These are phyloP conservation scores for Bombus sylvicola DNA, from an alignment of 1,140 invertebrate genomes.

Conservation along the genomic window DNA sequence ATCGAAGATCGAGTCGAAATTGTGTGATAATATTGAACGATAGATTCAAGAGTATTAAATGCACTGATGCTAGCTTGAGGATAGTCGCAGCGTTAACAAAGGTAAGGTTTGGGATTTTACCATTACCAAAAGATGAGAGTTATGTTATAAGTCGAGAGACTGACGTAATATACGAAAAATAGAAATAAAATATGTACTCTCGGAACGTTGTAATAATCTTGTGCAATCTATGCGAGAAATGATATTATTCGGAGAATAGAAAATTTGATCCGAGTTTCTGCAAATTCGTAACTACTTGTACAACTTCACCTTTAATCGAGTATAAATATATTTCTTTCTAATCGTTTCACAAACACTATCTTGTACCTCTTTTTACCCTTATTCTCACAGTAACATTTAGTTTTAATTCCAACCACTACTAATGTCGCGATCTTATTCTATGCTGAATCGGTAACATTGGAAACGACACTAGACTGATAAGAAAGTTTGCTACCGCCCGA, in stretches of 20 bases:
- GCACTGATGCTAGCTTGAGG: not conserved
- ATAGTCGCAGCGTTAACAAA: not conserved
- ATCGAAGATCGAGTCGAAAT: too few species aligned
- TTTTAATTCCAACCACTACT: not conserved
- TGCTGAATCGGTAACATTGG: not conserved
- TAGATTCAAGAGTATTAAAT: not conserved
- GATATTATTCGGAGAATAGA: not conserved
- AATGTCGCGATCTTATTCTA: not conserved
- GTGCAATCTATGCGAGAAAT: not conserved
- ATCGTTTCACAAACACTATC: not conserved
- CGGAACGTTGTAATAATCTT: not conserved
- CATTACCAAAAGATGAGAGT: not conserved
- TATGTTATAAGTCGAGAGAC: not conserved
- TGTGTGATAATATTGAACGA: too few species aligned
- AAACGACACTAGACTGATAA: not conserved
- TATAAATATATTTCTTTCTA: too few species aligned
- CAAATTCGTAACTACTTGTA: too few species aligned
- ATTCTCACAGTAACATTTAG: not conserved
- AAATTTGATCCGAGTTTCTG: too few species aligned
- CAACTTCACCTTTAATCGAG: too few species aligned
- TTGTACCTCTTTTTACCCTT: not conserved
- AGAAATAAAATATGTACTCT: not conserved
- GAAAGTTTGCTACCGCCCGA: not conserved
- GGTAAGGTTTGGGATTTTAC: not conserved
- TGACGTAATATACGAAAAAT: not conserved